These are phyloP conservation scores for Proisotoma minuta DNA, from an alignment of 2,888 invertebrate species.

Conservation along the genomic window DNA sequence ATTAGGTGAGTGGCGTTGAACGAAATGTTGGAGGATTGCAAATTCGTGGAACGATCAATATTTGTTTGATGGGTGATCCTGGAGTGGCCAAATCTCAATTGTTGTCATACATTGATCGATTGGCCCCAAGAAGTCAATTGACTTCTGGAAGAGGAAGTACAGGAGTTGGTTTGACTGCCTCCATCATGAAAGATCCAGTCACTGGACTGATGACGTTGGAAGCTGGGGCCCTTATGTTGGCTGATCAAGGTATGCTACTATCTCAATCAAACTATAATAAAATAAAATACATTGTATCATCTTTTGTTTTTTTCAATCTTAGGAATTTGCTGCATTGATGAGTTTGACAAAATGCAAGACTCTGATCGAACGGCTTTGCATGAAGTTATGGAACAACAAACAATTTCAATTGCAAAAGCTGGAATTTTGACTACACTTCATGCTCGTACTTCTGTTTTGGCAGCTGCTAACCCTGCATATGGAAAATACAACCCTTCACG, in stretches of 20 bases:
- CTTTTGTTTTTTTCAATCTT: slow-evolving; percentile 33
- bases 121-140: slow-evolving; percentile 89
- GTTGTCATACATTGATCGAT: slow-evolving; percentile 85
- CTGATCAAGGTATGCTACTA: slow-evolving; percentile 75
- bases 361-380: slow-evolving; percentile 90
- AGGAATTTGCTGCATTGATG: slow-evolving; percentile 93
- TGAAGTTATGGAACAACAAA: slow-evolving; percentile 99
- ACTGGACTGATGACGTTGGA: slow-evolving; percentile 97
- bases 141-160: slow-evolving; percentile 95
- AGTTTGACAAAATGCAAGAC: slow-evolving; percentile 99
- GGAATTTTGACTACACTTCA: slow-evolving; percentile 98
- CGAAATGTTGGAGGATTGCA: slow-evolving; percentile 91
- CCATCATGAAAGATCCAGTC: slow-evolving; percentile 93
- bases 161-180: slow-evolving; percentile 97
- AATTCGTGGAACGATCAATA: slow-evolving; percentile 93
- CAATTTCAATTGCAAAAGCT: slow-evolving; percentile 98
- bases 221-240: slow-evolving; percentile 92
- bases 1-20: slow-evolving; percentile 69
- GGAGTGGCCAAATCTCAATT: slow-evolving; percentile 95
- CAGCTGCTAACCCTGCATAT: slow-evolving; percentile 98
- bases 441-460: slow-evolving; percentile 93
- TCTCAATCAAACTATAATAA: slow-evolving; percentile 24
- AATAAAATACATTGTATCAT: not conserved
- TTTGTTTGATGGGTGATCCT: slow-evolving; percentile 99
- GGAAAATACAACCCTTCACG: slow-evolving; percentile 95